phyloP scores from a whole-genome alignment of 2,113 vertebrate genomes.

The Pseudorhombus dupliciocellatus region DNA sequence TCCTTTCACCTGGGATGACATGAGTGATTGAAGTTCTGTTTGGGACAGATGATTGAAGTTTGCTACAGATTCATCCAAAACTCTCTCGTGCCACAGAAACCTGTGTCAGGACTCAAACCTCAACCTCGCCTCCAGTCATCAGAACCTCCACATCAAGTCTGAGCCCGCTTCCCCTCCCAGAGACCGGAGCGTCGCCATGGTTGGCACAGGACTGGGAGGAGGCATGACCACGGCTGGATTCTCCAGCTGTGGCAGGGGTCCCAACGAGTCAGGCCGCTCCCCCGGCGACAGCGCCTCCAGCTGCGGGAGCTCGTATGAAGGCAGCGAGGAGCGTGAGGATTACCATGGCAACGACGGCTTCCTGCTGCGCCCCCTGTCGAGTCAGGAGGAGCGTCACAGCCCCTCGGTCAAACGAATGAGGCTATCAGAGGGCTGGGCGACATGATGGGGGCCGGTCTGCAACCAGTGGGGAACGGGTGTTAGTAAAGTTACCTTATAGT shows the following conservation, averaged over 20 bases:
- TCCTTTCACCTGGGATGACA: too few species aligned
- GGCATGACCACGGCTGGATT: slow-evolving; percentile 67
- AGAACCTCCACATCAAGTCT: slow-evolving; percentile 97
- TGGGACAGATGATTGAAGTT: background rate
- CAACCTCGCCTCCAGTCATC: slow-evolving; percentile 88
- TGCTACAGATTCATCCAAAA: background rate
- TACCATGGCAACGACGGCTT: slow-evolving; percentile 84
- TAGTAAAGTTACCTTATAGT: slow-evolving; percentile 71
- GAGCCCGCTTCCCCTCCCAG: slow-evolving; percentile 98
- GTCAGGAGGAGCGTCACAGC: slow-evolving; percentile 90
- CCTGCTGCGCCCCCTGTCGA: slow-evolving; percentile 88
- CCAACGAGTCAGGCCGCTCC: slow-evolving; percentile 87
- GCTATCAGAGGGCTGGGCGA: slow-evolving; percentile 95
- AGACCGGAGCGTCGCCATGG: slow-evolving; percentile 78
- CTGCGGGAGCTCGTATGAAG: slow-evolving; percentile 97
- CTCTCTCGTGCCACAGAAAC: slow-evolving; percentile 88
- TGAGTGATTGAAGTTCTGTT: too few species aligned
- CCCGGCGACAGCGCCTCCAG: slow-evolving; percentile 96
- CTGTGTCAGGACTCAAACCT: slow-evolving; percentile 96
- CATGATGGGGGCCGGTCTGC: slow-evolving; percentile 82
- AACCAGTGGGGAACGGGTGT: slow-evolving; percentile 20
- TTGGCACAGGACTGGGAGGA: slow-evolving; percentile 32
- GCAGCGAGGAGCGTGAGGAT: slow-evolving; percentile 93
- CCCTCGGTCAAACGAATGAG: slow-evolving; percentile 95
- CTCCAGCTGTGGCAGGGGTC: slow-evolving; percentile 37